A percentile compares a stretch with the other conserved stretches of the same genome.
Conservation (phyloP, 2,113 vertebrate genomes). For the Plestiodon gilberti region DNA sequence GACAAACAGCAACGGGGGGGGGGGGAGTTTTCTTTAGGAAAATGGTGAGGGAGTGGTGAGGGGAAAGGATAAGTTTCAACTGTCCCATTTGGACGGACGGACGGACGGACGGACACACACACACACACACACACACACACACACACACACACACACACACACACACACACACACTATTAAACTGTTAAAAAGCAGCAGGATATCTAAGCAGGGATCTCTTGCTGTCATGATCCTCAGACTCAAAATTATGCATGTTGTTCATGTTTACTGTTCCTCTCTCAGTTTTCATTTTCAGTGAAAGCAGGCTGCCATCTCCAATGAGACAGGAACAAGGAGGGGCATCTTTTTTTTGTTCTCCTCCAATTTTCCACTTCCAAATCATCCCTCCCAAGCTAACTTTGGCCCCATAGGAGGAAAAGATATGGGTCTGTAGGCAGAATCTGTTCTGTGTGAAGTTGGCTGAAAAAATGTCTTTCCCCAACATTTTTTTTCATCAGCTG, state of each 20-base stretch:
- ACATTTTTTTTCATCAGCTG: background rate
- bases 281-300: background rate
- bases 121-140: too few species aligned
- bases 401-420: background rate
- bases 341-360: background rate
- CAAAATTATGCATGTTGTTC: background rate
- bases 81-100: too few species aligned
- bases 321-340: background rate
- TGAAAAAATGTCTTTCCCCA: conserved; percentile 13
- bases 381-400: background rate
- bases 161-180: background rate
- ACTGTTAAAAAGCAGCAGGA: background rate
- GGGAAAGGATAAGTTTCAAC: too few species aligned
- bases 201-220: too few species aligned
- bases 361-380: background rate
- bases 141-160: too few species aligned
- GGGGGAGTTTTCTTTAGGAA: too few species aligned
- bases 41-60: too few species aligned
- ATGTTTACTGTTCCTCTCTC: background rate
- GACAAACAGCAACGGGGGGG: too few species aligned
- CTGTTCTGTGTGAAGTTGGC: background rate
- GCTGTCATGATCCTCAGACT: background rate
- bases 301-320: background rate
- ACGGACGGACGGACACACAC: too few species aligned
- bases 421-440: background rate